Percentiles rank a stretch among this genome's conserved stretches.
Conservation (phyloP, 2,888 invertebrate species). For the Pristionchus maxplancki region DNA sequence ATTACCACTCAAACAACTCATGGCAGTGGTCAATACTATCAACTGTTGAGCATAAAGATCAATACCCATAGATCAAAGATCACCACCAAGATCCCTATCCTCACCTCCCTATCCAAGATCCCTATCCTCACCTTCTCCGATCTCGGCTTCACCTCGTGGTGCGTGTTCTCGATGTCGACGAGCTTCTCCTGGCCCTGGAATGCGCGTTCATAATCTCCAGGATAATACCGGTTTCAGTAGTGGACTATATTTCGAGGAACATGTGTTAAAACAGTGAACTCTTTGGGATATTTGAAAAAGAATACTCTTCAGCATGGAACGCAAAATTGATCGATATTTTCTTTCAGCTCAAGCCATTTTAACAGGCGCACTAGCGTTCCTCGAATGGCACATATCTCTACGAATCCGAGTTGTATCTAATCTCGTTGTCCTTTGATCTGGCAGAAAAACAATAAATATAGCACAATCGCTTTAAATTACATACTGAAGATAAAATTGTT, state of each 20-base stretch:
- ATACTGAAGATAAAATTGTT: too few relatives aligned
- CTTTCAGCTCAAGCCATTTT: background rate
- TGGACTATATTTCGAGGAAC: background rate
- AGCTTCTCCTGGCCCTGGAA: background rate
- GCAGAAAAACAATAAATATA: too few relatives aligned
- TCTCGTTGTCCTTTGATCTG: background rate
- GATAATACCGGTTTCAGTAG: background rate
- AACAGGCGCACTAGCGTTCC: background rate
- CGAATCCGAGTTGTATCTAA: background rate
- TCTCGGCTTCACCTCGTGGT: background rate
- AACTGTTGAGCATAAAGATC: background rate
- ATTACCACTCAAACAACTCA: background rate
- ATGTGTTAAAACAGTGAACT: too few relatives aligned
- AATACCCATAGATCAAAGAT: slow-evolving; percentile 10
- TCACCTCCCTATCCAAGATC: too few relatives aligned
- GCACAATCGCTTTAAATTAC: background rate
- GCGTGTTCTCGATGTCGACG: slow-evolving; percentile 14
- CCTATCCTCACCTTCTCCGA: background rate
- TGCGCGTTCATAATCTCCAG: too few relatives aligned
- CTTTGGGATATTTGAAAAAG: too few relatives aligned
- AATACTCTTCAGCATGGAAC: too few relatives aligned
- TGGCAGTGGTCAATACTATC: too few relatives aligned
- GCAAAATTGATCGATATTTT: too few relatives aligned
- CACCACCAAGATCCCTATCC: too few relatives aligned
- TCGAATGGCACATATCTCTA: background rate